These are phyloP conservation scores for Dryobates pubescens DNA, from an alignment of 2,797 vertebrate species.

Conservation along the genomic window DNA sequence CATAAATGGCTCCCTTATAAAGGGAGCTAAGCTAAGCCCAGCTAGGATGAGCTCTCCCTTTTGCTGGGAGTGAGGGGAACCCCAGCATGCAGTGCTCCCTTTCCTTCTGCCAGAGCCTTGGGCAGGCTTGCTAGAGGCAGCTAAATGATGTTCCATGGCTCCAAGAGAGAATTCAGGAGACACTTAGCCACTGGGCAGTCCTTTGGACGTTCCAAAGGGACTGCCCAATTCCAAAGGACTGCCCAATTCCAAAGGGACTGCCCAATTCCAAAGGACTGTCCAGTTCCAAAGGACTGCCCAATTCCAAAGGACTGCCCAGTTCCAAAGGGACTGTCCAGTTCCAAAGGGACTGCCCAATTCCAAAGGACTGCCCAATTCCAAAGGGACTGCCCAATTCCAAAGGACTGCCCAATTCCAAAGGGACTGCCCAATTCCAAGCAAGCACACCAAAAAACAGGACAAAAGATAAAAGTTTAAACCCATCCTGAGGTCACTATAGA, in stretches of 20 bases:
- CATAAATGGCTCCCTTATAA: neutral
- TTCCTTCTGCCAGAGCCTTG: neutral
- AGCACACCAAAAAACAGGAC: neutral
- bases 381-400: no score
- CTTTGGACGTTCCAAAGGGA: neutral
- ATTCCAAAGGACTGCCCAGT: no score
- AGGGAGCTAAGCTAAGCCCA: neutral
- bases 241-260: no score
- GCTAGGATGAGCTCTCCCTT: neutral
- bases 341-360: no score
- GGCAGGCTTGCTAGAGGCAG: neutral
- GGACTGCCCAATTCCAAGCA: neutral
- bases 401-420: no score
- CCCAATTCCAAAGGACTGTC: no score
- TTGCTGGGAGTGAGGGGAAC: neutral
- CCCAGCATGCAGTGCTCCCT: neutral
- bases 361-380: no score
- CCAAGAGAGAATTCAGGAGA: neutral
- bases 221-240: no score
- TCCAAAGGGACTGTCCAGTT: no score
- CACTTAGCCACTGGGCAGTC: neutral
- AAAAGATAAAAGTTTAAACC: neutral
- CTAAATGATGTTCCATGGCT: neutral
- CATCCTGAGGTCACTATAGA: neutral
- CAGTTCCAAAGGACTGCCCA: no score